phyloP scores from a whole-genome alignment of 1,140 invertebrate species.

The Trachelipus rathkii region DNA sequence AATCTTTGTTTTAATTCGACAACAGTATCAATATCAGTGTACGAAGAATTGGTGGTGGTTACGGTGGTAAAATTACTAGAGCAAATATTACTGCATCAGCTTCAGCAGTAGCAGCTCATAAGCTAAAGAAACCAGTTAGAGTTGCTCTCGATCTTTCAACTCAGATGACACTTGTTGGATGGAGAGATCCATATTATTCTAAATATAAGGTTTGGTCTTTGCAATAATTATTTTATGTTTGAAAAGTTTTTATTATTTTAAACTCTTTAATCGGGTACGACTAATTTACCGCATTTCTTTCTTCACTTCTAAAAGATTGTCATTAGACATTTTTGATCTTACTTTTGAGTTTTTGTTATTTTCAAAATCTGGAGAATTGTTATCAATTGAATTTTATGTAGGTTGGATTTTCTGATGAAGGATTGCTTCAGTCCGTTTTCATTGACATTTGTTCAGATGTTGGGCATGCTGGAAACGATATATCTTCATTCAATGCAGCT shows the following conservation, averaged over 20 bases:
- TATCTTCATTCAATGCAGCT: too few relatives aligned
- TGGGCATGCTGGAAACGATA: constrained; percentile 25
- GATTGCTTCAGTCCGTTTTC: constrained; percentile 35
- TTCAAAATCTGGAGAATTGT: too few relatives aligned
- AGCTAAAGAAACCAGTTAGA: constrained; percentile 35
- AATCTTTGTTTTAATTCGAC: not conserved
- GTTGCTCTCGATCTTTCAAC: constrained; percentile 48
- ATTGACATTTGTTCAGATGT: constrained; percentile 31
- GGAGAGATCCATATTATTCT: constrained; percentile 57
- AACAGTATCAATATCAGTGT: constrained; percentile 37
- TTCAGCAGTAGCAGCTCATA: constrained; percentile 40
- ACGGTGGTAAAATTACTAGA: constrained; percentile 49
- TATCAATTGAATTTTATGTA: not conserved
- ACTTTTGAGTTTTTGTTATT: too few relatives aligned
- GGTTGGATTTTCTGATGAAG: constrained; percentile 44
- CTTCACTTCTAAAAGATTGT: constrained; percentile 1
- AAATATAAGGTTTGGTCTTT: constrained; percentile 60
- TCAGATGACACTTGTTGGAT: constrained; percentile 64
- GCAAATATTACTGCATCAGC: constrained; percentile 45
- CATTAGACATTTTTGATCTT: not conserved
- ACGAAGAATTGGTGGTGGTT: constrained; percentile 50
- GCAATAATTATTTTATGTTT: not conserved
- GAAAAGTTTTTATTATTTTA: not conserved
- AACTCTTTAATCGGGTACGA: not conserved
- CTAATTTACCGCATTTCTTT: not conserved